A percentile compares a stretch with the other conserved stretches of the same genome.
phyloP scores from a whole-genome alignment of 2,797 vertebrate species.

The Rhinophrynus dorsalis region DNA sequence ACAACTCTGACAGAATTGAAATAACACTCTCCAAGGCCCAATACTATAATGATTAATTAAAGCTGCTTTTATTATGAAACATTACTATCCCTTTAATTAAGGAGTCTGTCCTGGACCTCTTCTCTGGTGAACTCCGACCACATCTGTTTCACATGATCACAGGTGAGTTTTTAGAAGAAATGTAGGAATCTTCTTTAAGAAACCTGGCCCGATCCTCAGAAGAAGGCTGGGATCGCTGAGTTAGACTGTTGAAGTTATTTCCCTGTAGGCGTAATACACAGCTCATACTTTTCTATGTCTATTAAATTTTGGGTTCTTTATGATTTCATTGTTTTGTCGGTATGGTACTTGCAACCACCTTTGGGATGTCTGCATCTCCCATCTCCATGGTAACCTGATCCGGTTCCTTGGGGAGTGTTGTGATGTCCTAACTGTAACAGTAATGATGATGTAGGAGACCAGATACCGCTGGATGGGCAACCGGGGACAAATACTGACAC shows the following conservation, averaged over 20 bases:
- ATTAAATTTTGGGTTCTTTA: constrained; percentile 11
- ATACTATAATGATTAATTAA: no score
- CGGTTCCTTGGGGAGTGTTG: constrained; percentile 8
- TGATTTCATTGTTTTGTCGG: not conserved
- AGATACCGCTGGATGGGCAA: not conserved
- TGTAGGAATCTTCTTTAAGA: no score
- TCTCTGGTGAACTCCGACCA: no score
- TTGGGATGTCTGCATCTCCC: not conserved
- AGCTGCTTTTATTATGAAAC: no score
- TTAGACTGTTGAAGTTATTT: not conserved
- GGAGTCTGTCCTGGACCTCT: no score
- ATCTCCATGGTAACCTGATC: constrained; percentile 13
- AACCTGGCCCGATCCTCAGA: no score
- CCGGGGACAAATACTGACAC: not conserved
- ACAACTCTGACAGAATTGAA: no score
- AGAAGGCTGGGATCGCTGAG: no score
- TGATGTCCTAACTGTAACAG: constrained; percentile 21
- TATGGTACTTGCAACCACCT: not conserved
- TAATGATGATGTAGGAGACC: constrained; percentile 16
- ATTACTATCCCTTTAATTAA: no score
- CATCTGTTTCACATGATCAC: no score
- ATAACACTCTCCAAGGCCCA: no score
- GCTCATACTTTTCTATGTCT: not conserved
- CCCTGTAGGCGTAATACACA: not conserved
- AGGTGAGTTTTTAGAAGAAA: no score